Evolutionary conservation across 2,113 vertebrate species (phyloP).

Genomic region (Trochalopteron elliotii): DNA sequence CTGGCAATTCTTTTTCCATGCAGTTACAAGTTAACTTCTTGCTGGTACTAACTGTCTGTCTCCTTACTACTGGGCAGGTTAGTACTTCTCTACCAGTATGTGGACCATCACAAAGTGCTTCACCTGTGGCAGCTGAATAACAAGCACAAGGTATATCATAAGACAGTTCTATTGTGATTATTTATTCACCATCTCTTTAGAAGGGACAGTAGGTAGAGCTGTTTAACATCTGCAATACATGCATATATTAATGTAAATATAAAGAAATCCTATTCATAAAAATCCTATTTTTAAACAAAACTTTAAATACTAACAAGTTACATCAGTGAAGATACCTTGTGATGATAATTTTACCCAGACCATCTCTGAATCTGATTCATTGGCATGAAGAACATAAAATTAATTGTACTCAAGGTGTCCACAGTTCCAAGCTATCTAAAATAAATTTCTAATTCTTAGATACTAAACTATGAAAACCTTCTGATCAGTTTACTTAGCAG

Average conservation of each 20-base stretch:
- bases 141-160: not conserved
- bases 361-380: not conserved
- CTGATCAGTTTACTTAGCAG: not conserved
- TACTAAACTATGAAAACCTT: not conserved
- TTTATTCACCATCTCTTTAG: not conserved
- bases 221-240: not conserved
- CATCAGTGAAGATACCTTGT: not conserved
- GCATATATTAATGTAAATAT: not conserved
- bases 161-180: not conserved
- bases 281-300: not conserved
- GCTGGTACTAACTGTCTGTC: not conserved
- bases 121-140: not conserved
- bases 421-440: not conserved
- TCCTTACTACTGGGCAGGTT: not conserved
- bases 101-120: not conserved
- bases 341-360: not conserved
- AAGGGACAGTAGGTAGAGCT: not conserved
- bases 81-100: not conserved
- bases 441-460: not conserved
- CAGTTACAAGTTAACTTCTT: not conserved
- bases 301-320: not conserved
- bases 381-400: not conserved
- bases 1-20: not conserved
- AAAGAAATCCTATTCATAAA: not conserved
- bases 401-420: not conserved